These are phyloP conservation scores for Amaurobius ferox DNA, from an alignment of 2,888 invertebrate species.

Conservation along the genomic window DNA sequence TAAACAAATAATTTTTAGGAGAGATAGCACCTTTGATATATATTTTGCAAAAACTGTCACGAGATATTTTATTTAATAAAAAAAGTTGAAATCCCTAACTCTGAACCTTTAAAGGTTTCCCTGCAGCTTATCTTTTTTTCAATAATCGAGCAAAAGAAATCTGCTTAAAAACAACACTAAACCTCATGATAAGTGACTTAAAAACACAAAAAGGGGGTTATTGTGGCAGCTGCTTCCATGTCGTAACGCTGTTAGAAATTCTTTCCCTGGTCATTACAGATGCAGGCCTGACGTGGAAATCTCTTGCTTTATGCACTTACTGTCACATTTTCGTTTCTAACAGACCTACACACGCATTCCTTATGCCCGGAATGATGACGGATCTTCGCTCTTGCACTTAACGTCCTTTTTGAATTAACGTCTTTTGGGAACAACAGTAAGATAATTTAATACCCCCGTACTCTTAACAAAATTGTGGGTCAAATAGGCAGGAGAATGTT, in stretches of 20 bases:
- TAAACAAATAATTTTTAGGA: too few species aligned
- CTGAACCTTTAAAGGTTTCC: too few species aligned
- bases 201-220: neutral
- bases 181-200: neutral
- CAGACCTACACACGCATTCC: neutral
- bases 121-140: too few species aligned
- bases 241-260: neutral
- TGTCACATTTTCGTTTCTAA: constrained; percentile 65
- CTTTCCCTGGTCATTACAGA: neutral
- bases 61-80: too few species aligned
- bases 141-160: neutral
- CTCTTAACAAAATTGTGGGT: neutral
- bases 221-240: neutral
- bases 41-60: too few species aligned
- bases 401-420: neutral
- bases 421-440: too few species aligned
- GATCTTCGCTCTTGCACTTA: neutral
- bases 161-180: neutral
- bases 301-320: constrained; percentile 63
- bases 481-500: neutral
- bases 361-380: neutral
- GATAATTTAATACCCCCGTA: neutral
- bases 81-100: too few species aligned
- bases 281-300: constrained; percentile 64
- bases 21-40: too few species aligned